A percentile compares a stretch with the other conserved stretches of the same genome.
Evolutionary conservation across 2,797 vertebrate species (phyloP).

Genomic region (Chanos chanos): DNA sequence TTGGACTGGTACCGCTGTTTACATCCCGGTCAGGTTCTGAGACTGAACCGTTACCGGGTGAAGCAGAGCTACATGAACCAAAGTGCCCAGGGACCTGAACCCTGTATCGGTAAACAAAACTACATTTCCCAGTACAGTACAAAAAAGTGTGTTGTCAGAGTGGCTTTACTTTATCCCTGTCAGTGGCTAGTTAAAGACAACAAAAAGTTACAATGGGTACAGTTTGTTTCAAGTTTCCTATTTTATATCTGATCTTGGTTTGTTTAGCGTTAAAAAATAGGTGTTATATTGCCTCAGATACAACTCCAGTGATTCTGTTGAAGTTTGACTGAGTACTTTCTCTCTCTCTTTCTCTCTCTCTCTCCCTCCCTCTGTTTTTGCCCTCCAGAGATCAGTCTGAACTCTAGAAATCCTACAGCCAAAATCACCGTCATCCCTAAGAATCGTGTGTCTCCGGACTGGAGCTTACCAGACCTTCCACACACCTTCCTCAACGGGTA

Average conservation of each 20-base stretch:
- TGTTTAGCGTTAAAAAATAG: too few species aligned
- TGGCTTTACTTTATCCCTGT: too few species aligned
- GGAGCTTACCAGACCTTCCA: constrained; percentile 39
- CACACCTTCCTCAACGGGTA: constrained; percentile 65
- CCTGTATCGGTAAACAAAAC: constrained; percentile 59
- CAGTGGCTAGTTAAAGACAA: not conserved
- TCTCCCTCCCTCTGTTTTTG: constrained; percentile 9
- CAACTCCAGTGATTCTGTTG: too few species aligned
- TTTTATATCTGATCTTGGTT: too few species aligned
- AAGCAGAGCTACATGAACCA: constrained; percentile 58
- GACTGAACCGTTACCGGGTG: constrained; percentile 61
- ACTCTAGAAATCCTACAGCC: constrained; percentile 69
- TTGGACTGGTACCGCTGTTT: constrained; percentile 65
- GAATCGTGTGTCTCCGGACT: constrained; percentile 45
- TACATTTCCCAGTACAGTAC: not conserved
- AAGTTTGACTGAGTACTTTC: too few species aligned
- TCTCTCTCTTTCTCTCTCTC: not conserved
- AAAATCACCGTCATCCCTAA: constrained; percentile 56
- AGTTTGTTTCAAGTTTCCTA: too few species aligned
- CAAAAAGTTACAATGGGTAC: not conserved
- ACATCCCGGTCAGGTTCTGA: constrained; percentile 66
- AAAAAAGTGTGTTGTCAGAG: too few species aligned
- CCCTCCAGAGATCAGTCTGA: constrained; percentile 69
- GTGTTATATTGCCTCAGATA: too few species aligned
- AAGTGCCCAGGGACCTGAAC: constrained; percentile 22